Percentiles rank a stretch among this genome's conserved stretches.
Conservation (phyloP, 1,140 invertebrate genomes). For the Eumaeus atala region DNA sequence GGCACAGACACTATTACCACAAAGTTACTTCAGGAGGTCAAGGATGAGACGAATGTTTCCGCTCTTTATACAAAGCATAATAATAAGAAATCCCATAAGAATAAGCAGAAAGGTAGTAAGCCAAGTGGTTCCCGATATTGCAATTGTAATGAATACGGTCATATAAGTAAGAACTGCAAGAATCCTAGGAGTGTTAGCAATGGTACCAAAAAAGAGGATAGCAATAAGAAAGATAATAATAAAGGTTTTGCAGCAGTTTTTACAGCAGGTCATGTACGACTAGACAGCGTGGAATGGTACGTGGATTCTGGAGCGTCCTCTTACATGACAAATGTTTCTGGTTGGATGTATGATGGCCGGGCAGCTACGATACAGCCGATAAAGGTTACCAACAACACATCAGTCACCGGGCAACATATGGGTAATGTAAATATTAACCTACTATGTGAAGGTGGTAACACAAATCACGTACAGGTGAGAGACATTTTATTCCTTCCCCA, state of each 20-base stretch:
- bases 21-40: slow-evolving; percentile 46
- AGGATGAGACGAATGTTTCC: slow-evolving; percentile 19
- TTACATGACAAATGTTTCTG: slow-evolving; percentile 25
- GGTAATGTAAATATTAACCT: slow-evolving; percentile 28
- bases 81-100: slow-evolving; percentile 14
- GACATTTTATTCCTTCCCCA: slow-evolving; percentile 34
- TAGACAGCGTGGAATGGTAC: slow-evolving; percentile 27
- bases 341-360: slow-evolving; percentile 31
- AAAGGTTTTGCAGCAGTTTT: slow-evolving; percentile 29
- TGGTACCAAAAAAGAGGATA: no score
- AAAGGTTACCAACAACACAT: no score
- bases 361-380: slow-evolving; percentile 26
- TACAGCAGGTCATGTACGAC: slow-evolving; percentile 19
- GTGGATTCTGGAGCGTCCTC: slow-evolving; percentile 30
- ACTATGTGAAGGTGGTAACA: slow-evolving; percentile 7
- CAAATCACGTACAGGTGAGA: slow-evolving; percentile 29
- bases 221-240: no score
- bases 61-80: slow-evolving; percentile 24
- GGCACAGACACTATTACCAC: slow-evolving; percentile 42
- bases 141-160: slow-evolving; percentile 32
- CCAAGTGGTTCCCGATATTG: slow-evolving; percentile 26
- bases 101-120: slow-evolving; percentile 15
- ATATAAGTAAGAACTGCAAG: slow-evolving; percentile 17
- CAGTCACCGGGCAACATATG: slow-evolving; percentile 32
- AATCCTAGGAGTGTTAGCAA: no score